Conservation (phyloP, 1,140 invertebrate species). For the Limonius californicus region DNA sequence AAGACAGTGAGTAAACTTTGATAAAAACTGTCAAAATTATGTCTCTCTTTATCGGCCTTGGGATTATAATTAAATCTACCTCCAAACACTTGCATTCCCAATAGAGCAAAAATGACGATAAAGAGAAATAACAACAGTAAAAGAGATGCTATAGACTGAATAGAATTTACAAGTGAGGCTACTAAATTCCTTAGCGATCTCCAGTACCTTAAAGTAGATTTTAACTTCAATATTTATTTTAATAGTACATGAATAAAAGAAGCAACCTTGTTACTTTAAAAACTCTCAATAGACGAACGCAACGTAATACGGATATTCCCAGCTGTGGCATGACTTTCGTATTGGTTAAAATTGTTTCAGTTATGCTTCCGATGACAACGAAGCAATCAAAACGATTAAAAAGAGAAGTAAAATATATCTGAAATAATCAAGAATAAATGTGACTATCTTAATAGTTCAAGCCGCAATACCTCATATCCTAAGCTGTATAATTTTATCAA, state of each 20-base stretch:
- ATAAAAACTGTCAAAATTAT: slow-evolving; percentile 98
- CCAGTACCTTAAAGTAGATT: slow-evolving; percentile 91
- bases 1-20: slow-evolving; percentile 97
- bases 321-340: slow-evolving; percentile 83
- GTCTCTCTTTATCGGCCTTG: slow-evolving; percentile 79
- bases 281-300: slow-evolving; percentile 90
- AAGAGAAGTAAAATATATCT: slow-evolving; percentile 95
- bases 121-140: slow-evolving; percentile 96
- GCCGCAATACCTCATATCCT: slow-evolving; percentile 87
- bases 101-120: slow-evolving; percentile 98
- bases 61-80: slow-evolving; percentile 94
- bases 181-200: slow-evolving; percentile 96
- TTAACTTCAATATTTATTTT: too few species aligned
- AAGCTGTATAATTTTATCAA: slow-evolving; percentile 99
- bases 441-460: too few species aligned
- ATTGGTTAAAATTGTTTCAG: slow-evolving; percentile 86
- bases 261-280: slow-evolving; percentile 95
- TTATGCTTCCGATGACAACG: slow-evolving; percentile 94
- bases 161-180: slow-evolving; percentile 95
- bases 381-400: slow-evolving; percentile 97
- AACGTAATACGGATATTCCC: slow-evolving; percentile 94
- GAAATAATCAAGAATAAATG: too few species aligned
- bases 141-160: slow-evolving; percentile 97
- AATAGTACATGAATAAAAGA: neutral
- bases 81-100: slow-evolving; percentile 95